A percentile compares a stretch with the other conserved stretches of the same genome.
These are phyloP conservation scores for Siphamia tubifer DNA, from an alignment of 2,113 vertebrate species.

Conservation along the genomic window DNA sequence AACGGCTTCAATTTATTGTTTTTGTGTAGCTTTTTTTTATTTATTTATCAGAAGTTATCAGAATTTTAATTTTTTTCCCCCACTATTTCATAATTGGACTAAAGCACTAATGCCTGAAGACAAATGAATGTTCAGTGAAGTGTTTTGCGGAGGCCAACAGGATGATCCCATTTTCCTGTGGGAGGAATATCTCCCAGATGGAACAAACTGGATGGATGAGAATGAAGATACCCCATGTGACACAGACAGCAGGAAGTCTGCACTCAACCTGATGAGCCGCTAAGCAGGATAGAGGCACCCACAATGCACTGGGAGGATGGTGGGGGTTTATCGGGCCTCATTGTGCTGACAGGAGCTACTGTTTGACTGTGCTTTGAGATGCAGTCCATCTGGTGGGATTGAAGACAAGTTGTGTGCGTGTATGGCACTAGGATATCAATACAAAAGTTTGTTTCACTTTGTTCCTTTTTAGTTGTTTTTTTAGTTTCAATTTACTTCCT, in stretches of 20 bases:
- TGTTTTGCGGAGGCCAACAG: not conserved
- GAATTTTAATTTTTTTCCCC: no score
- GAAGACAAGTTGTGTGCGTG: not conserved
- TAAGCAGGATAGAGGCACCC: constrained; percentile 14
- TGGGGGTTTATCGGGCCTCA: constrained; percentile 14
- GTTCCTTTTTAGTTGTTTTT: not conserved
- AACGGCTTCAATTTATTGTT: no score
- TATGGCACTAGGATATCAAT: not conserved
- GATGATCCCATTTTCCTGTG: constrained; percentile 53
- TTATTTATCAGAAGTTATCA: no score
- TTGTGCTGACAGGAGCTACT: constrained; percentile 54
- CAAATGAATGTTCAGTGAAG: not conserved
- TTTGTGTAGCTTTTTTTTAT: no score
- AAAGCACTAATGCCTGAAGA: no score
- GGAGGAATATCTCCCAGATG: constrained; percentile 69
- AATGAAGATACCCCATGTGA: constrained; percentile 24
- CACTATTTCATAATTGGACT: no score
- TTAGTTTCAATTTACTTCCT: not conserved
- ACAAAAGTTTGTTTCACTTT: not conserved
- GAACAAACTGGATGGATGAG: constrained; percentile 3
- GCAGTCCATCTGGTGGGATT: constrained; percentile 48
- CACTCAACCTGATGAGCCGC: constrained; percentile 43
- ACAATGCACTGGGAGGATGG: constrained; percentile 22
- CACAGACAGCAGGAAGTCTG: constrained; percentile 42
- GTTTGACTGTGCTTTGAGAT: constrained; percentile 43